phyloP scores from a whole-genome alignment of 2,797 vertebrate species.

The Linurgus olivaceus region DNA sequence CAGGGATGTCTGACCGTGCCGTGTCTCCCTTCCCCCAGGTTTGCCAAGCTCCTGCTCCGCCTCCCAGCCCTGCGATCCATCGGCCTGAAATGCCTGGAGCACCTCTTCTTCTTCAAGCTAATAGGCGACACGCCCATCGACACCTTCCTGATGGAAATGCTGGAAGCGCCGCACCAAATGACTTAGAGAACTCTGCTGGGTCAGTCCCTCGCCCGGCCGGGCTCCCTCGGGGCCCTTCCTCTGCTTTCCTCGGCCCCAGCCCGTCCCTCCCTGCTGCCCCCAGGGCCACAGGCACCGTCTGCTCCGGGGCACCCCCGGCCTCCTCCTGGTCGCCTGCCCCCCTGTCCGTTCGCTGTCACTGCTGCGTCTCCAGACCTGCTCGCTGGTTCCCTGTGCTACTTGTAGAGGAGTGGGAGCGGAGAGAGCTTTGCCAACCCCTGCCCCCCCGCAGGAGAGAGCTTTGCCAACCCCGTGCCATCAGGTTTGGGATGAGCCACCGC shows the following conservation, averaged over 20 bases:
- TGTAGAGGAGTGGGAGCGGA: slow-evolving; percentile 32
- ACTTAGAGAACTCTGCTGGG: slow-evolving; percentile 80
- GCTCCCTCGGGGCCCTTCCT: background rate
- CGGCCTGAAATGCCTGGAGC: slow-evolving; percentile 97
- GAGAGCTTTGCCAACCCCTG: background rate
- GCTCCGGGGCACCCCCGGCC: background rate
- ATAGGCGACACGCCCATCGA: slow-evolving; percentile 99
- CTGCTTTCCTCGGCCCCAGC: slow-evolving; percentile 5
- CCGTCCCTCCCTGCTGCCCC: background rate
- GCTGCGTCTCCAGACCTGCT: slow-evolving; percentile 20
- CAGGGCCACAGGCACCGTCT: slow-evolving; percentile 37
- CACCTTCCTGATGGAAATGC: slow-evolving; percentile 99
- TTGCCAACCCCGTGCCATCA: background rate
- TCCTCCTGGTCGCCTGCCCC: background rate
- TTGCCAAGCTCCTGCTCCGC: slow-evolving; percentile 93
- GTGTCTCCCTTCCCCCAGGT: slow-evolving; percentile 72
- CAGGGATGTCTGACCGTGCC: background rate
- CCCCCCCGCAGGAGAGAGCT: background rate
- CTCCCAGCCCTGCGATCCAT: slow-evolving; percentile 96
- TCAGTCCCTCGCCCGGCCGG: slow-evolving; percentile 2
- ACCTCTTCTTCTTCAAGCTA: slow-evolving; percentile 99
- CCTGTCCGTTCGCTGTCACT: slow-evolving; percentile 4
- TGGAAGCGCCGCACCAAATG: slow-evolving; percentile 98
- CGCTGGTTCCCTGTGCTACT: background rate
- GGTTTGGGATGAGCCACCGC: background rate